Base-by-base conservation (phyloP, 2,113 vertebrate genomes). In the Halichoeres trimaculatus region DNA sequence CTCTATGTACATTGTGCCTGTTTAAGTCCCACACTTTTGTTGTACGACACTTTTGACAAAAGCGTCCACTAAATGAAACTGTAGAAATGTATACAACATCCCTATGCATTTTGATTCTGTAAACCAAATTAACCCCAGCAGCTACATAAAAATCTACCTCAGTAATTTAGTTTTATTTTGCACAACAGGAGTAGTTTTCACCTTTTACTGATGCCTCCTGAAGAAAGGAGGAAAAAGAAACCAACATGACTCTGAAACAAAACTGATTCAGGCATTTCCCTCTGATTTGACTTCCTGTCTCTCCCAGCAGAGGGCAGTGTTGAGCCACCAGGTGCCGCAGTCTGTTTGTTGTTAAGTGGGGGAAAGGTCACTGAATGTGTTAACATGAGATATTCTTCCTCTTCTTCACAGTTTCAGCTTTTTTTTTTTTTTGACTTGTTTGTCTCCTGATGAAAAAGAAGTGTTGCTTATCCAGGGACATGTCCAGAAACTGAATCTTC, bases 281-380 rank as follows among this genome's bases (percentile, higher is more conserved):
- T 2, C 8, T 40, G 30, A 57, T 23, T 41, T 57, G 43, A 57
- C 38, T 17, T 41, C 38, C 47, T 55, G 55, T 65, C 7, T 13
- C 63, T 26, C 8, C 57, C 89, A 85, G 77, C 38, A 86, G 86
- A 60, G 83, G 75, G 76, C 81, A 81, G 68, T 60, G 43, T 75
- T 24, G 77, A 40, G 16, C 51, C 36, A 14, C 5, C 40, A 63
- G 34, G 40, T 26, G 60, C 11, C 7, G 14, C 11, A 16, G 23
- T 52, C 34, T 7, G 17, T 45, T 43, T 19, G 19, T 62, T 9
- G 72, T 56, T 59, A 74, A 62, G 51, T 80, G 38, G 55, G 66
- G 34, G 2, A 88, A 67, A 70, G 84, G 88, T 76, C 74, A 73
- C 43, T 22, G 35, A 22, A 51, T 47, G 48, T 77, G 12, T 48